phyloP scores from a whole-genome alignment of 2,888 invertebrate genomes.

The Lycophotia porphyrea region DNA sequence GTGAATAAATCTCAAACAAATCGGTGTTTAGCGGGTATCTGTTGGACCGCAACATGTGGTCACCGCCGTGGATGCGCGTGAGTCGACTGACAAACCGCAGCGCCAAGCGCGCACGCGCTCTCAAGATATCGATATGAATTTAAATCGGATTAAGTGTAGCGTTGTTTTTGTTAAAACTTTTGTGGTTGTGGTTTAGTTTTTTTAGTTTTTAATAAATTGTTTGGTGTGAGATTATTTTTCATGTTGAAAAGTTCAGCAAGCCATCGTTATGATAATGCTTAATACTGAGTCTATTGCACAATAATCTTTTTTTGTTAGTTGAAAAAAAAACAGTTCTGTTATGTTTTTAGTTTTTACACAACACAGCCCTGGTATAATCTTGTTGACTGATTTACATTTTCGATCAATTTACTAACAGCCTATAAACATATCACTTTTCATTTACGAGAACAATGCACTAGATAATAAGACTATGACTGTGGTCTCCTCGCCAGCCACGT shows the following conservation, averaged over 20 bases:
- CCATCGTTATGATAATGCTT: not conserved
- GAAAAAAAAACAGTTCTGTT: not conserved
- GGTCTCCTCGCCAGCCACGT: slow-evolving; percentile 35
- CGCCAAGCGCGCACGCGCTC: slow-evolving; percentile 83
- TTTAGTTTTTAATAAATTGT: slow-evolving; percentile 14
- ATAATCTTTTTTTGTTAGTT: not conserved
- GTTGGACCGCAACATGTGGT: slow-evolving; percentile 63
- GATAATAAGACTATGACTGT: not conserved
- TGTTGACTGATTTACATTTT: not conserved
- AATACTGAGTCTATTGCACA: not conserved
- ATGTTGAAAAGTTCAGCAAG: not conserved
- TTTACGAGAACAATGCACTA: not conserved
- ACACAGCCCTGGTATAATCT: not conserved
- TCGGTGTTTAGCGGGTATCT: slow-evolving; percentile 54
- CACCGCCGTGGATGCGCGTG: slow-evolving; percentile 75
- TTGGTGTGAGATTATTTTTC: not conserved
- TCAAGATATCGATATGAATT: slow-evolving; percentile 85
- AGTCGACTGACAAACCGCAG: slow-evolving; percentile 77
- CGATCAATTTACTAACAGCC: not conserved
- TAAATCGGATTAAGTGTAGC: slow-evolving; percentile 84
- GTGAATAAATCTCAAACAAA: slow-evolving; percentile 60
- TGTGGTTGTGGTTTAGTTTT: slow-evolving; percentile 47
- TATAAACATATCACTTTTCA: no score
- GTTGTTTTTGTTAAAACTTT: slow-evolving; percentile 56
- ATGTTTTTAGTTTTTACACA: not conserved